Evolutionary conservation across 2,888 invertebrate genomes (phyloP).

Genomic region (Micropterix aruncella): DNA sequence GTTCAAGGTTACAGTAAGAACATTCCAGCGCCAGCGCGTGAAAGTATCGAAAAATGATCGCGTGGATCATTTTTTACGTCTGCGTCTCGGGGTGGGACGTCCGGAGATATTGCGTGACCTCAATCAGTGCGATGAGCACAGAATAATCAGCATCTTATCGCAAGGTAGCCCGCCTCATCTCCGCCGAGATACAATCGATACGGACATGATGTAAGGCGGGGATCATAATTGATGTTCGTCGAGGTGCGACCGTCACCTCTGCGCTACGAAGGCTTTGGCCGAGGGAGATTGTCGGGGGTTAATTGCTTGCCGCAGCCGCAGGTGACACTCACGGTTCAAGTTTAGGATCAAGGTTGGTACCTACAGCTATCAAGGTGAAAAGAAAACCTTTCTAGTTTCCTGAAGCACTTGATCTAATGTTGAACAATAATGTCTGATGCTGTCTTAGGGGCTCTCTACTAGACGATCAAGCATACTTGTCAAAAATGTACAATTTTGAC

Average conservation of each 20-base stretch:
- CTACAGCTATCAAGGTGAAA: no score
- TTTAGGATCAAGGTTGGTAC: no score
- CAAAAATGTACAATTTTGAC: no score
- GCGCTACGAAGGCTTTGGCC: background rate
- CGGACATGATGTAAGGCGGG: background rate
- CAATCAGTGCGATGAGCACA: background rate
- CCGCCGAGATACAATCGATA: background rate
- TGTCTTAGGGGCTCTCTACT: no score
- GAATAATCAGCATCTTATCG: background rate
- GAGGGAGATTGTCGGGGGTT: background rate
- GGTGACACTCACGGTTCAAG: no score
- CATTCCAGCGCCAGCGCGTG: no score
- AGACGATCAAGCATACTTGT: no score
- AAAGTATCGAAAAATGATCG: background rate
- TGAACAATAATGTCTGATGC: no score
- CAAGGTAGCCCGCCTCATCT: background rate
- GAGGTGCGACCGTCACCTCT: background rate
- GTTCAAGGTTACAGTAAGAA: no score
- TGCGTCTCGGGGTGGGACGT: background rate
- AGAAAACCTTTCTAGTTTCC: no score
- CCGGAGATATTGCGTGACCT: background rate
- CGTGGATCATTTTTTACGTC: background rate
- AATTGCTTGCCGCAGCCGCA: no score
- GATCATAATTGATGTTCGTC: background rate
- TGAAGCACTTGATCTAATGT: no score